phyloP scores from a whole-genome alignment of 1,140 invertebrate species.

The Sinella curviseta region DNA sequence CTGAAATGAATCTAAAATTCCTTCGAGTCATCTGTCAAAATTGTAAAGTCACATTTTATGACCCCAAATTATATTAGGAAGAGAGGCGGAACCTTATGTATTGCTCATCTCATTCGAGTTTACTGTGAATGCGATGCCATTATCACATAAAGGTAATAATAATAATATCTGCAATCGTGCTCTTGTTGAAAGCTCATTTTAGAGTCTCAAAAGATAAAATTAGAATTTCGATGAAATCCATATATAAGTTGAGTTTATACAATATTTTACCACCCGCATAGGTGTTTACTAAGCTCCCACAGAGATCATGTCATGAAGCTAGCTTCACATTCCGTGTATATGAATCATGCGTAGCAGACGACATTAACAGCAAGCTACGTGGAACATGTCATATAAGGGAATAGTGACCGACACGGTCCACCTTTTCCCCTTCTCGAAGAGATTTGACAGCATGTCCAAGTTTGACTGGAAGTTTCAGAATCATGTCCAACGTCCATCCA shows the following conservation, averaged over 20 bases:
- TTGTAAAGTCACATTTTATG: too few species aligned
- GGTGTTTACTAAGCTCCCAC: background rate
- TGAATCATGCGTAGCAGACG: background rate
- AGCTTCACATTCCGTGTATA: too few species aligned
- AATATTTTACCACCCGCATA: constrained; percentile 17
- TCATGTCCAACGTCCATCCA: too few species aligned
- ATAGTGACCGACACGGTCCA: background rate
- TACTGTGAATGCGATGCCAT: too few species aligned
- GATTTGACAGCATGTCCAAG: background rate
- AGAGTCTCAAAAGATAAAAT: background rate
- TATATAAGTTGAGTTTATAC: background rate
- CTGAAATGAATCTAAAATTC: background rate
- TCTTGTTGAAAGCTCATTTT: too few species aligned
- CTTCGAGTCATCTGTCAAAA: too few species aligned
- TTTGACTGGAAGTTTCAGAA: too few species aligned
- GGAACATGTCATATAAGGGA: background rate
- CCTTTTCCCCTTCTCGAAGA: background rate
- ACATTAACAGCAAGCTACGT: background rate
- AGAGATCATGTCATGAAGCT: constrained; percentile 4
- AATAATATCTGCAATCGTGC: too few species aligned
- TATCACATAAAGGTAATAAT: too few species aligned
- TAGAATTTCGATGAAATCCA: background rate
- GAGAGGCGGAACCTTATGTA: too few species aligned
- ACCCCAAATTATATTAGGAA: too few species aligned
- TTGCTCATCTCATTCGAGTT: too few species aligned